Conservation (phyloP, 2,888 invertebrate genomes). For the Dugesia japonica region DNA sequence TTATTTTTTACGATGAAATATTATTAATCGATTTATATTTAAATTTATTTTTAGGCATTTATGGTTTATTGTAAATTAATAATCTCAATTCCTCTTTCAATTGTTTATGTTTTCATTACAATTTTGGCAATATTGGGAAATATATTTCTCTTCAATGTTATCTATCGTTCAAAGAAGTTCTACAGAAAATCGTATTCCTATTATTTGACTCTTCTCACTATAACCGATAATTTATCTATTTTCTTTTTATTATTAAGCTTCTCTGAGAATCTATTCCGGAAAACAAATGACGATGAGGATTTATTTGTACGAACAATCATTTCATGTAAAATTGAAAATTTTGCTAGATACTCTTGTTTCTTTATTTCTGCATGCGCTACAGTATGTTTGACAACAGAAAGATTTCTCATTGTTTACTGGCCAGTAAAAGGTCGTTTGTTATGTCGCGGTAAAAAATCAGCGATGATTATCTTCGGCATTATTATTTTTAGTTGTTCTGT, state of each 20-base stretch:
- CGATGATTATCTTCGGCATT: slow-evolving; percentile 38
- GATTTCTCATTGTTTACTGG: slow-evolving; percentile 41
- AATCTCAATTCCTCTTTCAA: background rate
- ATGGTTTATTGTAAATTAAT: background rate
- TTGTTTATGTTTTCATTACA: background rate
- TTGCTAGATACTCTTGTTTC: slow-evolving; percentile 40
- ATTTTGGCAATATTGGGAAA: slow-evolving; percentile 13
- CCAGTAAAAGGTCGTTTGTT: slow-evolving; percentile 41
- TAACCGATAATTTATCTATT: slow-evolving; percentile 41
- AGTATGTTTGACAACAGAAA: slow-evolving; percentile 43
- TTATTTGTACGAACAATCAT: slow-evolving; percentile 33
- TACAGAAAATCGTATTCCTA: slow-evolving; percentile 43
- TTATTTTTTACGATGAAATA: too few relatives aligned
- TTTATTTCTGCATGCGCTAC: slow-evolving; percentile 44
- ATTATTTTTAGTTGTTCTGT: slow-evolving; percentile 39
- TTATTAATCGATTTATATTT: too few relatives aligned
- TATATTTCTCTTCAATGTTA: background rate
- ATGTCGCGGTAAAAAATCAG: slow-evolving; percentile 40
- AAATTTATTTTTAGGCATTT: background rate
- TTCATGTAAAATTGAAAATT: slow-evolving; percentile 41
- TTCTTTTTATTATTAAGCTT: slow-evolving; percentile 26
- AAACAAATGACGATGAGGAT: background rate
- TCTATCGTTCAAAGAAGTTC: slow-evolving; percentile 33
- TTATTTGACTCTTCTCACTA: slow-evolving; percentile 41
- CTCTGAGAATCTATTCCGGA: background rate